Conservation (phyloP, 1,140 invertebrate species). For the Drosophila sp. region DNA sequence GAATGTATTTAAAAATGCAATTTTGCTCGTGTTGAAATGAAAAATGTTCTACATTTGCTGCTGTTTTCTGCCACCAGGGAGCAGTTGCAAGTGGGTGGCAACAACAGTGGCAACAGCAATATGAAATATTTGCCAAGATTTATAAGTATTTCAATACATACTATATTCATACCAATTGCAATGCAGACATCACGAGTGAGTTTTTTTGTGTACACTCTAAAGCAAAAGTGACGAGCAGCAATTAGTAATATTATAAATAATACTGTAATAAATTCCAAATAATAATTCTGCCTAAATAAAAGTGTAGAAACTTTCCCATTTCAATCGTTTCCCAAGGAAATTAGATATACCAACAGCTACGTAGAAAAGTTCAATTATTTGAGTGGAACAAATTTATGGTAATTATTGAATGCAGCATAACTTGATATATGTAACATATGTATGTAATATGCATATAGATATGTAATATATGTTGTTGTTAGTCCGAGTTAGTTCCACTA, state of each 20-base stretch:
- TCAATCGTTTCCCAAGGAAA: no score
- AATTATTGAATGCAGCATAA: background rate
- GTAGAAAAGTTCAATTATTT: background rate
- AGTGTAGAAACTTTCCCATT: background rate
- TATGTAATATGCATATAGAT: no score
- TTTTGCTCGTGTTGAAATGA: constrained; percentile 73
- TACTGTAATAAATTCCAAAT: background rate
- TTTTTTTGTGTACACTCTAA: background rate
- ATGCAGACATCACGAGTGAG: constrained; percentile 21
- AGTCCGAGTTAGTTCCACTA: background rate
- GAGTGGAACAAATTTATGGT: background rate
- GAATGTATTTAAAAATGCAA: constrained; percentile 75
- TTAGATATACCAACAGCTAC: background rate
- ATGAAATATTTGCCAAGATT: constrained; percentile 63
- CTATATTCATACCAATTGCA: constrained; percentile 62
- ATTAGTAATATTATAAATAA: no score
- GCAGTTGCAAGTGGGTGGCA: constrained; percentile 25
- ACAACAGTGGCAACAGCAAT: constrained; percentile 16
- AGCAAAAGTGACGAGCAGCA: background rate
- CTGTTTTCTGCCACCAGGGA: constrained; percentile 42
- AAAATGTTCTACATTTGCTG: constrained; percentile 65
- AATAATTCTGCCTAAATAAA: no score
- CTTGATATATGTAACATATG: background rate
- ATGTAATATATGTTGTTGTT: background rate
- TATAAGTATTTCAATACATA: constrained; percentile 75